These are phyloP conservation scores for Pitangus sulphuratus DNA, from an alignment of 2,797 vertebrate species.

Conservation along the genomic window DNA sequence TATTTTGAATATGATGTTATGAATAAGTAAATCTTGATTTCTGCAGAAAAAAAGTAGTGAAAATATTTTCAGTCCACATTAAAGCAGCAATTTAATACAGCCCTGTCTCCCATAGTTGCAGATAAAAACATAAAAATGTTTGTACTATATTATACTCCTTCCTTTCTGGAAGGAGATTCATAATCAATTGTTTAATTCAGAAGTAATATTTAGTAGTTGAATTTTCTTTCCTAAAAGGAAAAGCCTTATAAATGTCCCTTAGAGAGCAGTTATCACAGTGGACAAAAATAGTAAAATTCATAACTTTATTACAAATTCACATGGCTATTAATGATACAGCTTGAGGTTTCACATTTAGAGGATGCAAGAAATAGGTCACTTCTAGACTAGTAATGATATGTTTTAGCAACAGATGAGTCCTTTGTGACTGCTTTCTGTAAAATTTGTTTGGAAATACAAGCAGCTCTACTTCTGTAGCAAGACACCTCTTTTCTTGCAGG, in stretches of 20 bases:
- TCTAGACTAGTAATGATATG: not conserved
- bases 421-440: slow-evolving; percentile 38
- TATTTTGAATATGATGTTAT: slow-evolving; percentile 42
- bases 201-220: not conserved
- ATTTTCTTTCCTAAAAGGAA: not conserved
- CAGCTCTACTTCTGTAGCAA: slow-evolving; percentile 13
- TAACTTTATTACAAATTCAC: not conserved
- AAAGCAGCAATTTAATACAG: slow-evolving; percentile 25
- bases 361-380: not conserved
- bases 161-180: not conserved
- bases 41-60: slow-evolving; percentile 9
- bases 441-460: not conserved
- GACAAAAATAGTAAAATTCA: not conserved
- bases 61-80: slow-evolving; percentile 34
- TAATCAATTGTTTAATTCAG: not conserved
- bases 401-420: not conserved
- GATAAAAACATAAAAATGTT: not conserved
- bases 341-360: slow-evolving; percentile 1
- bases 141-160: not conserved
- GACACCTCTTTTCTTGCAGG: not conserved
- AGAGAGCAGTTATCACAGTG: not conserved
- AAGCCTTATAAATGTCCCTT: not conserved
- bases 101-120: not conserved
- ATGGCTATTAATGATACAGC: not conserved
- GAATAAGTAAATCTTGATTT: slow-evolving; percentile 33